Base-by-base conservation (phyloP, 2,888 invertebrate species). In the Leptopilina drosophilae region DNA sequence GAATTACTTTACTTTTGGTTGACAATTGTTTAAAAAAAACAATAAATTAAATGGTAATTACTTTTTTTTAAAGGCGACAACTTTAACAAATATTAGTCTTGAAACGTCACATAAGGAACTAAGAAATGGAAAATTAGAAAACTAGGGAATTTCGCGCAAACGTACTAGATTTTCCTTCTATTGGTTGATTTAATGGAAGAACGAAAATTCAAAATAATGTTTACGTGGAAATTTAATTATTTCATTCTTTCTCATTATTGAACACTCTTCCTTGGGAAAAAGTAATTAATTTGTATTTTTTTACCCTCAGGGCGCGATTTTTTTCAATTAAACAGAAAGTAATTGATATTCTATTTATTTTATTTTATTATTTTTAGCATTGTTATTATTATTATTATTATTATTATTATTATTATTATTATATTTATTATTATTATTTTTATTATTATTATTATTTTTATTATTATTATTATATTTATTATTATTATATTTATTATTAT, bases 31-130 rank as follows among this genome's bases (percentile, higher is more conserved):
- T 20, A 20, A 33, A 20, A 14, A 73, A 20, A 4, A 3, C 33
- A 3, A 5, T 12, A 53, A 53, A 11, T 14, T 53, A n/a, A n/a
- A 5, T n/a, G n/a, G 9, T 26, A 40, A 73, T 73, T 73, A 56
- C 56, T 33, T 53, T 33, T 53, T 20, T 56, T 56, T 53, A 33
- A 73, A 56, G 56, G 15, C 56, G 5, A 56, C n/a, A 56, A 56
- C 7, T 53, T 46, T 53, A 7, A 42, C 8, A 46, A 66, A 33
- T 26, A 53, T 12, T 14, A 14, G 49, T 42, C 11, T 11, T 14
- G 33, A 56, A 73, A 56, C 33, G 56, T 73, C 56, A 56, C 56
- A 73, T 73, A 56, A 67, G 67, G 67, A 67, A 67, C 15, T 11
- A 33, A 46, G 5, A 15, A 65, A n/a, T 40, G 8, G 11, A 12